Conservation (phyloP, 2,888 invertebrate species). For the Xestoiulus laeticollis region DNA sequence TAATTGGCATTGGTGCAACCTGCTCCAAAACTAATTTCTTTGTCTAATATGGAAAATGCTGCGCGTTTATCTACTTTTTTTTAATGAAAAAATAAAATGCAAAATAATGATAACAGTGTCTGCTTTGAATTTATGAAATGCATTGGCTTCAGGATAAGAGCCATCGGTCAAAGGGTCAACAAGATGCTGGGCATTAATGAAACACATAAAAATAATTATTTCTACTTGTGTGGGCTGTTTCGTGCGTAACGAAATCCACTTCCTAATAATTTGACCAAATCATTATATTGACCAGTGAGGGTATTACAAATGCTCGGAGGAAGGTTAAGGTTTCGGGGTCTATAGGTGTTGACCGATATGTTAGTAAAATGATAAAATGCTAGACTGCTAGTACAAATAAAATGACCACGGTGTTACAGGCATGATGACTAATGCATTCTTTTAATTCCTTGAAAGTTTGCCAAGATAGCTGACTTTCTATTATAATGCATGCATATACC, state of each 20-base stretch:
- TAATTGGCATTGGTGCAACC: not conserved
- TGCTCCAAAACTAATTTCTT: not conserved
- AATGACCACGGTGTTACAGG: not conserved
- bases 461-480: not conserved
- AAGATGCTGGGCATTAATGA: not conserved
- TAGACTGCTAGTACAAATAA: not conserved
- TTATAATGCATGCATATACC: no score
- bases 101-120: not conserved
- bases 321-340: not conserved
- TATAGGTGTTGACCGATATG: not conserved
- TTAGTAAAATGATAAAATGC: not conserved
- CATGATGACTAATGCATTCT: not conserved
- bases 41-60: not conserved
- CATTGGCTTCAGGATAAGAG: not conserved
- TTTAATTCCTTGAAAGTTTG: not conserved
- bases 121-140: not conserved
- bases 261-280: not conserved
- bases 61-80: not conserved
- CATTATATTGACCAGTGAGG: not conserved
- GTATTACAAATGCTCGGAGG: not conserved
- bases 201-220: not conserved
- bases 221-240: not conserved
- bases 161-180: conserved; percentile 8
- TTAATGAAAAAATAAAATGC: not conserved
- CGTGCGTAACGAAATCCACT: not conserved